phyloP scores from a whole-genome alignment of 1,140 invertebrate species.

The Reticulitermes speratus region DNA sequence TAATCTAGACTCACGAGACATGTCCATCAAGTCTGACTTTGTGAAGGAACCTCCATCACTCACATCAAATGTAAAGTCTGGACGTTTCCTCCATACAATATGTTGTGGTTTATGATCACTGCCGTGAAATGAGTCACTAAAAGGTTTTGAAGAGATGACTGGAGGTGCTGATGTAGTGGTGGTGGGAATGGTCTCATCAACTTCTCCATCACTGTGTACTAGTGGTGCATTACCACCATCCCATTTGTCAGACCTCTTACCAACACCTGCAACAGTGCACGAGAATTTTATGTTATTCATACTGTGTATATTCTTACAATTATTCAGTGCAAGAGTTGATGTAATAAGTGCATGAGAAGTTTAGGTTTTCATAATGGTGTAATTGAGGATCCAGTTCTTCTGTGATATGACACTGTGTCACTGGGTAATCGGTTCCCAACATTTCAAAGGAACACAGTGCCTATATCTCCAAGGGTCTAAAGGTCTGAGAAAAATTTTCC shows the following conservation, averaged over 20 bases:
- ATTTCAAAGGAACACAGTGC: too few relatives aligned
- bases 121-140: slow-evolving; percentile 34
- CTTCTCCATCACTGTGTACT: slow-evolving; percentile 52
- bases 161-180: slow-evolving; percentile 49
- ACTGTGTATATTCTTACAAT: too few relatives aligned
- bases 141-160: slow-evolving; percentile 41
- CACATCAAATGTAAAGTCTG: slow-evolving; percentile 38
- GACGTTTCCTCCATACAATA: slow-evolving; percentile 46
- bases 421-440: too few relatives aligned
- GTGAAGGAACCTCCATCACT: neutral
- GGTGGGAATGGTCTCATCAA: slow-evolving; percentile 42
- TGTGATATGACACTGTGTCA: too few relatives aligned
- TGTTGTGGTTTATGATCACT: slow-evolving; percentile 44
- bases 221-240: slow-evolving; percentile 28
- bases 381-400: too few relatives aligned
- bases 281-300: too few relatives aligned
- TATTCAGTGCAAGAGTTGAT: too few relatives aligned
- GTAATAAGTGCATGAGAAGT: too few relatives aligned
- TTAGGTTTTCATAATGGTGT: too few relatives aligned
- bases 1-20: neutral
- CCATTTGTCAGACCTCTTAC: slow-evolving; percentile 33
- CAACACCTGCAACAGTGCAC: slow-evolving; percentile 38
- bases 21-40: neutral
- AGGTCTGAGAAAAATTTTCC: too few relatives aligned
- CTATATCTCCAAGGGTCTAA: too few relatives aligned